Percentiles rank a stretch among this genome's conserved stretches.
Conservation (phyloP, 1,140 invertebrate genomes). For the Chionoecetes opilio region DNA sequence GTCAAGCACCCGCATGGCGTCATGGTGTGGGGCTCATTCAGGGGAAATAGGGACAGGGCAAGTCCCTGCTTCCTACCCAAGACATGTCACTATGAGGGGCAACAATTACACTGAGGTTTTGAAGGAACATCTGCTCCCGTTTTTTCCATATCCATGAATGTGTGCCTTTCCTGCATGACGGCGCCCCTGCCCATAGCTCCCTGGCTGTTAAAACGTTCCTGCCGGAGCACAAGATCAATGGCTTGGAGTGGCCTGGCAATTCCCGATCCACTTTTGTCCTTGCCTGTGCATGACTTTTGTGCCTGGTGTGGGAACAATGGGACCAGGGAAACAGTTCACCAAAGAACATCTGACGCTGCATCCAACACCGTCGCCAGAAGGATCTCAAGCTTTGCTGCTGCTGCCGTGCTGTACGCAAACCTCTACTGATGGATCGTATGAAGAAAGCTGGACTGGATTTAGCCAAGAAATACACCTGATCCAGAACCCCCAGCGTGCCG, state of each 20-base stretch:
- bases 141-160: background rate
- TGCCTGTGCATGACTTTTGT: no score
- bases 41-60: background rate
- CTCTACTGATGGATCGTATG: no score
- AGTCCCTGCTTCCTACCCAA: conserved; percentile 3
- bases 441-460: no score
- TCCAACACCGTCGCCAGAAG: no score
- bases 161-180: background rate
- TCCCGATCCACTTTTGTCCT: no score
- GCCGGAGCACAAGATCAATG: background rate
- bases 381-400: no score
- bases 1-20: background rate
- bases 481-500: no score
- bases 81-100: background rate
- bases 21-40: conserved; percentile 32
- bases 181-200: background rate
- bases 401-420: no score
- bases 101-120: background rate
- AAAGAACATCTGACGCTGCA: no score
- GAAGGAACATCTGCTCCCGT: background rate
- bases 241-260: background rate
- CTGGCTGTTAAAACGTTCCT: background rate
- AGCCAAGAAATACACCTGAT: no score
- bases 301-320: no score
- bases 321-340: no score